phyloP scores from a whole-genome alignment of 2,797 vertebrate genomes.

The Enoplosus armatus region DNA sequence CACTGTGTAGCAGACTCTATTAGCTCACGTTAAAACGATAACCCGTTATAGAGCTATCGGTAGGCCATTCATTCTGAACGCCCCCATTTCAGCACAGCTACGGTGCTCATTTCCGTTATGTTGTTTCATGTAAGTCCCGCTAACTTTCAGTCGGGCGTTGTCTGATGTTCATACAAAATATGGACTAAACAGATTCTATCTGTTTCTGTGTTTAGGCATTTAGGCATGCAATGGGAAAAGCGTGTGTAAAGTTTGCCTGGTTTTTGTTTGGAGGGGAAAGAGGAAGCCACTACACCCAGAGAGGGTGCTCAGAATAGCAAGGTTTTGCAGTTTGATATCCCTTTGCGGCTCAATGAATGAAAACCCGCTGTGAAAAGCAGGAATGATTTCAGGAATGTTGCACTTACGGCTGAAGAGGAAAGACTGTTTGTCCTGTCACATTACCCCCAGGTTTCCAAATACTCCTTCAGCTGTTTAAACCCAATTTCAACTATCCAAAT shows the following conservation, averaged over 20 bases:
- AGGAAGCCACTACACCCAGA: conserved; percentile 55
- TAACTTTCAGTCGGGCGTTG: conserved; percentile 84
- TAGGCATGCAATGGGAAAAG: conserved; percentile 35
- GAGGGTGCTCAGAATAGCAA: conserved; percentile 66
- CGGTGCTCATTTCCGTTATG: conserved; percentile 79
- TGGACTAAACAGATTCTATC: not conserved
- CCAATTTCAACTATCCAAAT: conserved; percentile 69
- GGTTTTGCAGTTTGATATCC: conserved; percentile 62
- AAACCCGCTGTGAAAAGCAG: conserved; percentile 59
- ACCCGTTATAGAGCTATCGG: conserved; percentile 3
- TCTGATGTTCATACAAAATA: conserved; percentile 60
- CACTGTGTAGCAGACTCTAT: not conserved
- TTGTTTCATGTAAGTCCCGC: conserved; percentile 68
- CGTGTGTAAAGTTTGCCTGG: conserved; percentile 40
- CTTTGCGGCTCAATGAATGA: conserved; percentile 67
- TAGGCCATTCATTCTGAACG: conserved; percentile 77
- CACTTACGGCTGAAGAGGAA: conserved; percentile 72
- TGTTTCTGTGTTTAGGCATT: conserved; percentile 3
- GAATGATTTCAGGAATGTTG: conserved; percentile 77
- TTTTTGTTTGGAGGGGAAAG: conserved; percentile 16
- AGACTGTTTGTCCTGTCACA: conserved; percentile 70
- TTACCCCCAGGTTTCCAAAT: conserved; percentile 54
- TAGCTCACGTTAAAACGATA: not conserved
- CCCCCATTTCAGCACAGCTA: conserved; percentile 59
- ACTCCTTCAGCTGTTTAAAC: conserved; percentile 75